Base-by-base conservation (phyloP, 92 coral and sea anemone species). In the Porites cylindrica region DNA sequence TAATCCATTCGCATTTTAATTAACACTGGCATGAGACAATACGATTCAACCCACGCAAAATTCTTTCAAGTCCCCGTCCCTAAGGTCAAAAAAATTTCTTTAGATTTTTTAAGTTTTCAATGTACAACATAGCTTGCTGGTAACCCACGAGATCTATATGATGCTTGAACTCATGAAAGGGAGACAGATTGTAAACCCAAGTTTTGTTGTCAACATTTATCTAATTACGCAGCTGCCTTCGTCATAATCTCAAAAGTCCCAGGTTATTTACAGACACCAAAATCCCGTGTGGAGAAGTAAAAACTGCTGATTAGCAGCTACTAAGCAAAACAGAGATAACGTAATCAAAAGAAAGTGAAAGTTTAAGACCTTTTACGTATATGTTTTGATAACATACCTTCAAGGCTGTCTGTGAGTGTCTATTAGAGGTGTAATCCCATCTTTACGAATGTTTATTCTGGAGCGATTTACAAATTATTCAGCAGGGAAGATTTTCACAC, bases 1-100 rank as follows among this genome's bases (percentile, higher is more conserved):
- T 79, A 58, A 79, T 65, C 72, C 71, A 63, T 79, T 47, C 62
- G 50, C 29, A 38, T 70, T 78, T 78, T 78, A 38, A 38, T 38
- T 38, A 43, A 78, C 82, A 78, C 82, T 58, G 11, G 54, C 38
- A 78, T 38, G 47, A 38, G 4, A n/a, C 72, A 67, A 67, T 61
- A 58, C 6, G 12, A 24, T 11, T 3, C 80, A 21, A 47, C 24
- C 70, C 70, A 78, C 67, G 17, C 82, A 64, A 78, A 77, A 60
- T 62, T 62, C 17, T 62, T 62, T 58, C 21, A 60, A 32, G 21
- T 62, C 29, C 29, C 18, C 6, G 43, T 75, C 47, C 16, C 65
- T 19, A 11, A 14, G 24, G 26, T 38, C 51, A 32, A 51, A 10
- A 32, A 61, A 1, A 18, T 61, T 29, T 18, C 9, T 7, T 43